Base-by-base conservation (phyloP, 37 sponge, comb jelly and placozoan genomes). In the Aplysina aerophoba region DNA sequence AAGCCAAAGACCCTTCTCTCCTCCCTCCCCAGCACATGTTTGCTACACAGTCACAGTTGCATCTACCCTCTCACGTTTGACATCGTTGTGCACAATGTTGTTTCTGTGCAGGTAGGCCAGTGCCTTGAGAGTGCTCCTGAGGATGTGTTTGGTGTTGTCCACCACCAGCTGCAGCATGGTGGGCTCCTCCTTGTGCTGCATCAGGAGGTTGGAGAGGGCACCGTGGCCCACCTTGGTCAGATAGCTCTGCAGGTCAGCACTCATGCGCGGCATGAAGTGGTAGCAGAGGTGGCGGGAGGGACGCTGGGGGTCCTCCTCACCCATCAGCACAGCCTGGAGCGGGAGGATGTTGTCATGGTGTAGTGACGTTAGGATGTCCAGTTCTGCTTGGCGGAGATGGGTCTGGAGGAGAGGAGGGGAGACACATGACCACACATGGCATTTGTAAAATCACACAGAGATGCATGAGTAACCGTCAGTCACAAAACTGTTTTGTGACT, bases 261-360 rank as follows among this genome's bases (percentile, higher is more conserved):
- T 85, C 82, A 85, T 62, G 22, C 62, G 31, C 1, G 90, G 90
- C 81, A 85, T 56, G 55, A 85, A 61, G 55, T 89, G 86, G 77
- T 89, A 89, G 82, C 86, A 85, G 57, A 41, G 81, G 57, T 62
- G 82, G 19, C 90, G 39, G 15, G 72, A 68, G 19, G 63, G 81
- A 24, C 73, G 73, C 28, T 21, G 3, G 0, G 84, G 78, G 79
- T 88, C 65, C 57, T 85, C 86, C 30, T 89, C 81, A 0, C 90
- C 90, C 56, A 59, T 58, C 86, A 89, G 81, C 37, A 85, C 44
- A 1, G 86, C 86, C 34, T 85, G 30, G 21, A 85, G 75, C 0
- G 81, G 86, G 1, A 89, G 27, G 30, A 89, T 73, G 82, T 89
- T 89, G 28, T 50, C 35, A 64, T 89, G 90, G 25, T 73, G 36